Conservation (phyloP, 2,113 vertebrate genomes). For the Clarias magur region DNA sequence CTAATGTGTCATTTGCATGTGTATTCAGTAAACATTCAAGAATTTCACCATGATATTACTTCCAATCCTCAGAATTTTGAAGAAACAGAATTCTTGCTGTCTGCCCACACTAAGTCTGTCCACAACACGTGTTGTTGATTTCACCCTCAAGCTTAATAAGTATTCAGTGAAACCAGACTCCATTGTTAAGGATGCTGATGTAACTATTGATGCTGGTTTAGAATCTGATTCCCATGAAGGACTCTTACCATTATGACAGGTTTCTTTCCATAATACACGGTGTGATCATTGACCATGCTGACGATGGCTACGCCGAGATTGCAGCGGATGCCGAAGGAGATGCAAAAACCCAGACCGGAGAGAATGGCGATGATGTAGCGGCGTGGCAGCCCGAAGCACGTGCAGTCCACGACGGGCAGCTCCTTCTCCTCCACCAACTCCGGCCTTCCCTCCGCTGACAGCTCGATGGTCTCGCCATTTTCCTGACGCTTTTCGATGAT, state of each 20-base stretch:
- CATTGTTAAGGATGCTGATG: not conserved
- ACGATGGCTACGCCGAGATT: slow-evolving; percentile 94
- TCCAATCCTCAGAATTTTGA: not conserved
- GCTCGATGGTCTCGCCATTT: slow-evolving; percentile 86
- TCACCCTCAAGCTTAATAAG: not conserved
- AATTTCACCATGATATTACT: not conserved
- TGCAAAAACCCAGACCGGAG: slow-evolving; percentile 90
- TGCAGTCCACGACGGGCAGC: slow-evolving; percentile 85
- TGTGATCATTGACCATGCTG: slow-evolving; percentile 94
- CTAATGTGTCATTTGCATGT: not conserved
- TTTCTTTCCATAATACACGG: slow-evolving; percentile 82
- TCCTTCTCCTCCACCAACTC: slow-evolving; percentile 85
- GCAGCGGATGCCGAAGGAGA: slow-evolving; percentile 92
- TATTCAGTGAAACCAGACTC: not conserved
- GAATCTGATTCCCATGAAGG: not conserved
- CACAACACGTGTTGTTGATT: slow-evolving; percentile 12
- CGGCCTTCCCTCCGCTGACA: slow-evolving; percentile 82
- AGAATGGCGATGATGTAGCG: slow-evolving; percentile 93
- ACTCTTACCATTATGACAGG: slow-evolving; percentile 80
- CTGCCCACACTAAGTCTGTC: slow-evolving; percentile 25
- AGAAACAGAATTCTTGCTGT: not conserved
- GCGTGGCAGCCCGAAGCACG: slow-evolving; percentile 86
- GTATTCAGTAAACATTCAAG: not conserved
- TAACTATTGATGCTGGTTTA: not conserved
- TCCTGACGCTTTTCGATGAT: slow-evolving; percentile 83